Evolutionary conservation across 2,888 invertebrate species (phyloP).

Genomic region (Chorisops tibialis): DNA sequence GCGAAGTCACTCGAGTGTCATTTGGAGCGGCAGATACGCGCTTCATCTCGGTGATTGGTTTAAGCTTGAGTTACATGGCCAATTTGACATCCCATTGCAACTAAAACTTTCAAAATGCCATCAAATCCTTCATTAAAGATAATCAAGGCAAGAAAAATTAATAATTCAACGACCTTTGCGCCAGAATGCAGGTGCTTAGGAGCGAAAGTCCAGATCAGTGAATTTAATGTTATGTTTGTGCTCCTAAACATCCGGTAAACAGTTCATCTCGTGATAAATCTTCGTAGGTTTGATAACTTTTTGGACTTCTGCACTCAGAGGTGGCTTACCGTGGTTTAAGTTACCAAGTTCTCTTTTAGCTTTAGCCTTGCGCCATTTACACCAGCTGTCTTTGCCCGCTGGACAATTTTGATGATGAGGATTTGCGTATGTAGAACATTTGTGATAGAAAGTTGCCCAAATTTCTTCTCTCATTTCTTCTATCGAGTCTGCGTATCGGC

Average conservation of each 20-base stretch:
- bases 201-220: background rate
- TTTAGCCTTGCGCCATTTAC: conserved; percentile 6
- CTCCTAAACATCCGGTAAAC: background rate
- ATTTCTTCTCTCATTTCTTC: conserved; percentile 33
- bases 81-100: too few species aligned
- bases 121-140: background rate
- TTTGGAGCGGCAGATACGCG: too few species aligned
- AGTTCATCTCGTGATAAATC: background rate
- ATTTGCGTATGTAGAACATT: conserved; percentile 26
- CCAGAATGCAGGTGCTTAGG: background rate
- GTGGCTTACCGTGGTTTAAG: too few species aligned
- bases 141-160: background rate
- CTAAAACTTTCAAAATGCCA: too few species aligned
- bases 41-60: too few species aligned
- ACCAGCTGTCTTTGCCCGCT: conserved; percentile 33
- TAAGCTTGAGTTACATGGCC: too few species aligned
- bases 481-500: conserved; percentile 34
- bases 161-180: background rate
- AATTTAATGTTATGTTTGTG: background rate
- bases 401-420: conserved; percentile 32
- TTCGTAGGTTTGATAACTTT: background rate
- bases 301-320: too few species aligned
- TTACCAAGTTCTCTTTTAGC: background rate
- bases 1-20: too few species aligned
- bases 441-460: conserved; percentile 23